Percentiles rank a stretch among this genome's conserved stretches.
phyloP scores from a whole-genome alignment of 2,888 invertebrate species.

The Phrixothrix hirtus region DNA sequence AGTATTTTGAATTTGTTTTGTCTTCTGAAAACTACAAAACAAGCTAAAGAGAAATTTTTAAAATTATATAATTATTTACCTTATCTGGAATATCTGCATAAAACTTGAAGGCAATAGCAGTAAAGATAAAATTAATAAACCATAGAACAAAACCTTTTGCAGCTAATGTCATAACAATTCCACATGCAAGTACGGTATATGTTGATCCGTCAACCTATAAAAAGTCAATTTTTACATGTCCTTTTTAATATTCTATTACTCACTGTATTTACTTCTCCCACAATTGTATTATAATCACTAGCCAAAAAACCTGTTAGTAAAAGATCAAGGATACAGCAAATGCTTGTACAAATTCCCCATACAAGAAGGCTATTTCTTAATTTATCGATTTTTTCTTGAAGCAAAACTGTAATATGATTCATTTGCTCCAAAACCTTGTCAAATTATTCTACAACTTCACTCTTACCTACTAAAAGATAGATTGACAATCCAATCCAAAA shows the following conservation, averaged over 20 bases:
- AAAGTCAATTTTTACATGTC: too few species aligned
- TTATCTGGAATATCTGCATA: background rate
- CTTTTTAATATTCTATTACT: too few species aligned
- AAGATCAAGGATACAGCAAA: constrained; percentile 4
- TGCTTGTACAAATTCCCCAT: constrained; percentile 1
- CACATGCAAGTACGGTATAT: constrained; percentile 1
- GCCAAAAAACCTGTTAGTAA: background rate
- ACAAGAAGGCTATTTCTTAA: constrained; percentile 1
- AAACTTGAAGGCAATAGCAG: background rate
- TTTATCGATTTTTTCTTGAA: background rate
- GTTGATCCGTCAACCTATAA: too few species aligned
- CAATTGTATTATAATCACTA: constrained; percentile 8
- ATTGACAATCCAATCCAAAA: constrained; percentile 1
- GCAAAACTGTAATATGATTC: constrained; percentile 7
- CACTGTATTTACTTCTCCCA: constrained; percentile 4
- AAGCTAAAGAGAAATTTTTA: background rate
- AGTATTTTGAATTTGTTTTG: too few species aligned
- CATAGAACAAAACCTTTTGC: constrained; percentile 8
- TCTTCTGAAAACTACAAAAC: too few species aligned
- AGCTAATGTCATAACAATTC: constrained; percentile 7
- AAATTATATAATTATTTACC: constrained; percentile 4
- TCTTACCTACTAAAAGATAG: constrained; percentile 1
- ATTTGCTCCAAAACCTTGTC: too few species aligned
- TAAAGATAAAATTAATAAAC: constrained; percentile 9
- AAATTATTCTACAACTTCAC: too few species aligned